Evolutionary conservation across 2,888 invertebrate species (phyloP).

Genomic region (Polia nebulosa): DNA sequence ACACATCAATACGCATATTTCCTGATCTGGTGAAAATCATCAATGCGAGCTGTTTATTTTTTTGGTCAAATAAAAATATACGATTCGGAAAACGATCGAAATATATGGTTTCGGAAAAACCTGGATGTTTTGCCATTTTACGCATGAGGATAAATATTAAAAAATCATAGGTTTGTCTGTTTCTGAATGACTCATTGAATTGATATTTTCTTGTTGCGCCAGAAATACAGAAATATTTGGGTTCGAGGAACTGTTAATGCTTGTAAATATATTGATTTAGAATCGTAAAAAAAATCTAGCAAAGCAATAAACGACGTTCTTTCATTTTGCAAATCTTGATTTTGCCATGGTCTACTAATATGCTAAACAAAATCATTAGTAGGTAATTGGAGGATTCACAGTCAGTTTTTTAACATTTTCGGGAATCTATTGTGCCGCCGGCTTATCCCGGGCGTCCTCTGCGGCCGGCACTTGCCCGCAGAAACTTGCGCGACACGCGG

Average conservation of each 20-base stretch:
- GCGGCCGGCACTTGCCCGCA: no score
- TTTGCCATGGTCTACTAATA: neutral
- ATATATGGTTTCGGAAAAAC: neutral
- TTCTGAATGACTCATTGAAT: neutral
- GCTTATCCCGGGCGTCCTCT: no score
- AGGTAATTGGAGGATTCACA: neutral
- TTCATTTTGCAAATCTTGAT: neutral
- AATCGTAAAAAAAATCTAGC: neutral
- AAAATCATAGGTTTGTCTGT: conserved; percentile 9
- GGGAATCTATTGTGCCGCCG: no score
- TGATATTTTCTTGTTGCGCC: conserved; percentile 8
- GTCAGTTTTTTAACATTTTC: neutral
- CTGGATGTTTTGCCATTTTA: conserved; percentile 7
- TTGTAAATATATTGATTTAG: conserved; percentile 6
- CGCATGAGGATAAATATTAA: conserved; percentile 15
- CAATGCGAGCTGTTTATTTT: neutral
- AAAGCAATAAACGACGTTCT: neutral
- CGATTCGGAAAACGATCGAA: conserved; percentile 1
- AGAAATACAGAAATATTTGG: neutral
- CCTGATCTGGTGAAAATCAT: neutral
- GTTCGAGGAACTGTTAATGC: conserved; percentile 14
- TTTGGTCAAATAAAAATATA: conserved; percentile 20
- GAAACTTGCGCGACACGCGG: no score
- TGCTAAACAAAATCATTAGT: neutral
- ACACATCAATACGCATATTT: no score